Conservation (phyloP, 2,888 invertebrate genomes). For the Brachyopa scutellaris region DNA sequence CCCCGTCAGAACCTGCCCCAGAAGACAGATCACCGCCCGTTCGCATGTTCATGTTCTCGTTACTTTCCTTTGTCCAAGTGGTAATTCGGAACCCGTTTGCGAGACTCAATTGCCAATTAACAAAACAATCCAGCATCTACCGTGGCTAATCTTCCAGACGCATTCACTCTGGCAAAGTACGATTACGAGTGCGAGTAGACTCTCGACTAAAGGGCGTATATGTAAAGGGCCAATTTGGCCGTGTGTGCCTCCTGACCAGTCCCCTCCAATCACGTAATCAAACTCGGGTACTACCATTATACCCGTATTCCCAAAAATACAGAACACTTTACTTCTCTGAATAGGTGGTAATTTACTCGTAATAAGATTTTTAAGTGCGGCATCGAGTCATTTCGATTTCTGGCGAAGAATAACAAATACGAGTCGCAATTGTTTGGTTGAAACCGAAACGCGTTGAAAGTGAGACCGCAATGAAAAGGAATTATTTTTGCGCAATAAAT, state of each 20-base stretch:
- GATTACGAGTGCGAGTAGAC: no score
- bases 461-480: conserved; percentile 6
- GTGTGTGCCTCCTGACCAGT: no score
- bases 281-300: no score
- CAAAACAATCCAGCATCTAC: neutral
- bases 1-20: conserved; percentile 29
- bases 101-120: neutral
- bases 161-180: no score
- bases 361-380: neutral
- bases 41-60: neutral
- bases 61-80: neutral
- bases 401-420: neutral
- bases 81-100: conserved; percentile 4
- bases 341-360: conserved; percentile 5
- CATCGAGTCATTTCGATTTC: neutral
- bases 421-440: neutral
- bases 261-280: no score
- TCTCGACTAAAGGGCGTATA: no score
- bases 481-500: neutral
- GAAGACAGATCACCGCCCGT: conserved; percentile 15
- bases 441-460: conserved; percentile 7
- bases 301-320: no score
- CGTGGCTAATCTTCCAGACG: neutral
- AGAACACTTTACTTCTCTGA: neutral
- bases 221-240: no score